Conservation (phyloP, 1,140 invertebrate genomes). For the Parasteatoda tepidariorum region DNA sequence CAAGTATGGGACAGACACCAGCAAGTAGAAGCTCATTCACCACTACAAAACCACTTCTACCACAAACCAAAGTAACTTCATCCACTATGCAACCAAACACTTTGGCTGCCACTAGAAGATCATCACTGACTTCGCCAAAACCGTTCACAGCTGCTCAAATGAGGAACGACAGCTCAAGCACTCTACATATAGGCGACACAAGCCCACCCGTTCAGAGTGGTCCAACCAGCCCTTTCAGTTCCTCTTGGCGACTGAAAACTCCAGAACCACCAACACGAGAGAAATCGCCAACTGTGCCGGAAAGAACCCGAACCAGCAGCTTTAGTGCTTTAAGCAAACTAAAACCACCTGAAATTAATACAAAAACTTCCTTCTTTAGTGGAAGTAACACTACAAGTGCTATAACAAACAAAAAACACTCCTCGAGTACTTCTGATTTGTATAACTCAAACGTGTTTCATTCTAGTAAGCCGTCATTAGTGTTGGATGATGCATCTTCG, state of each 20-base stretch:
- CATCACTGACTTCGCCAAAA: not conserved
- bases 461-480: not conserved
- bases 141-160: not conserved
- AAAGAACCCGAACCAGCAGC: conserved; percentile 31
- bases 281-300: not conserved
- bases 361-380: conserved; percentile 2
- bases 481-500: conserved; percentile 20
- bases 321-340: conserved; percentile 38
- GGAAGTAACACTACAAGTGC: not conserved
- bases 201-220: conserved; percentile 36
- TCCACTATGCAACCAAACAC: not conserved
- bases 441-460: conserved; percentile 9
- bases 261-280: not conserved
- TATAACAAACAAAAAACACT: conserved; percentile 44
- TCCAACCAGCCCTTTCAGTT: conserved; percentile 2
- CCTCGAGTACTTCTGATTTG: conserved; percentile 45
- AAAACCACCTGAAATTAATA: conserved; percentile 16
- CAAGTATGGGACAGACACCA: not conserved
- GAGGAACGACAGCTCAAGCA: not conserved
- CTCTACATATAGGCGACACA: conserved; percentile 27
- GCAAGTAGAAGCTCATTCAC: not conserved
- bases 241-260: not conserved
- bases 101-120: conserved; percentile 4
- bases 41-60: not conserved
- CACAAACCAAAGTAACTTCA: not conserved